phyloP scores from a whole-genome alignment of 2,888 invertebrate species.

The Metopia argyrocephala region DNA sequence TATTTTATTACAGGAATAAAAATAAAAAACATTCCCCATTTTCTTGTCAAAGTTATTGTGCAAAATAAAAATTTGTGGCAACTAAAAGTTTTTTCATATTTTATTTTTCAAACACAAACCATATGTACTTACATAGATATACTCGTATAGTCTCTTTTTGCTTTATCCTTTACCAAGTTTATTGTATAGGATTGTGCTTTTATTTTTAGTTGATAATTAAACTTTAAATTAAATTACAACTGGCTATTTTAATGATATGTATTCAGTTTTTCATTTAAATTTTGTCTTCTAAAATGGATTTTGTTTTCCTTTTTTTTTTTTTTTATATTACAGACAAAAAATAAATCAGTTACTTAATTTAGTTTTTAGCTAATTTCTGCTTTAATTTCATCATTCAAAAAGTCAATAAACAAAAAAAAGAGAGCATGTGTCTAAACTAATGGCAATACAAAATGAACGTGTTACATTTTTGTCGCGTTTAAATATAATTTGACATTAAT shows the following conservation, averaged over 20 bases:
- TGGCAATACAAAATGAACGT: conserved; percentile 7
- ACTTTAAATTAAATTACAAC: neutral
- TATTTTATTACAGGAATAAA: conserved; percentile 29
- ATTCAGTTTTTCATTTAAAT: too few relatives aligned
- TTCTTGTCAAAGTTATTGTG: neutral
- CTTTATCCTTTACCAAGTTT: neutral
- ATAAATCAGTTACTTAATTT: neutral
- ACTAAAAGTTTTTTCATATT: neutral
- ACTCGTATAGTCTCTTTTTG: too few relatives aligned
- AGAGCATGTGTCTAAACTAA: conserved; percentile 9
- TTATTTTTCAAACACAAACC: too few relatives aligned
- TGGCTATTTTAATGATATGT: neutral
- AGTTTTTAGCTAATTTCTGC: conserved; percentile 2
- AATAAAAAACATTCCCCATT: conserved; percentile 12
- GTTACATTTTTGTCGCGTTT: neutral
- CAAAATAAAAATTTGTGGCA: neutral
- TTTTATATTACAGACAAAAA: too few relatives aligned
- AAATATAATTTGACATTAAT: neutral
- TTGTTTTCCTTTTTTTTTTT: too few relatives aligned
- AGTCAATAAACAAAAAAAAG: conserved; percentile 10
- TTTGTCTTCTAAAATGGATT: too few relatives aligned
- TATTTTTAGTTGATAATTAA: conserved; percentile 15
- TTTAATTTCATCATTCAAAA: conserved; percentile 6
- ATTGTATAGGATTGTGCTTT: neutral
- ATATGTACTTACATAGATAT: too few relatives aligned